Percentiles rank a stretch among this genome's conserved stretches.
These are phyloP conservation scores for Tragelaphus imberbis DNA, from an alignment of 2,113 vertebrate genomes.

Conservation along the genomic window DNA sequence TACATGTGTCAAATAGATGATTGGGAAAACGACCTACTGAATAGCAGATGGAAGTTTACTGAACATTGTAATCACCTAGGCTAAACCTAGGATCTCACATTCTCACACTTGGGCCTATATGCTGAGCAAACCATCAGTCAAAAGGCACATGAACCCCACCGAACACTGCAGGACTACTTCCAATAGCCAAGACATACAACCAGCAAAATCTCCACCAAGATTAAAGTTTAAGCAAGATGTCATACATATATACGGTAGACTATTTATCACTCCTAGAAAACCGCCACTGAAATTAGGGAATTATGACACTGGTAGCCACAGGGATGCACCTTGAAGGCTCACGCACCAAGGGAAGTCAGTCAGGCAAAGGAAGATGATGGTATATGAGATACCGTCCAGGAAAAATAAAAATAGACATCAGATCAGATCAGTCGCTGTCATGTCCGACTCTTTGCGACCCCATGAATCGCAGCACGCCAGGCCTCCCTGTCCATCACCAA, in stretches of 20 bases:
- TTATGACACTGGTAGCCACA: background rate
- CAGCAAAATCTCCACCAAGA: background rate
- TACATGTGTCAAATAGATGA: background rate
- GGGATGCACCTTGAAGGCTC: background rate
- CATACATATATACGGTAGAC: background rate
- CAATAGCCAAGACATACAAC: background rate
- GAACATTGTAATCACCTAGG: background rate
- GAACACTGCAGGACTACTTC: background rate
- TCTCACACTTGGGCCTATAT: background rate
- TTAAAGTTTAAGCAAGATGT: background rate
- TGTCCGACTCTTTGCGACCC: no score
- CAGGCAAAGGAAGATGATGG: background rate
- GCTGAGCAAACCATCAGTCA: background rate
- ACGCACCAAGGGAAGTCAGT: background rate
- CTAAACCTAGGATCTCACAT: background rate
- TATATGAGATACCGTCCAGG: background rate
- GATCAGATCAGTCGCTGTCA: no score
- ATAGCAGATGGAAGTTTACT: background rate
- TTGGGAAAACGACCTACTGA: accelerated
- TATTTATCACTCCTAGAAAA: background rate
- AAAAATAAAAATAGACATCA: background rate
- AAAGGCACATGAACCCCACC: background rate
- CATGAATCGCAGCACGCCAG: no score
- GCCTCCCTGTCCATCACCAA: no score
- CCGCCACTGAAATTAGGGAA: background rate